Base-by-base conservation (phyloP, 2,888 invertebrate species). In the Melikaiella ostensackeni region DNA sequence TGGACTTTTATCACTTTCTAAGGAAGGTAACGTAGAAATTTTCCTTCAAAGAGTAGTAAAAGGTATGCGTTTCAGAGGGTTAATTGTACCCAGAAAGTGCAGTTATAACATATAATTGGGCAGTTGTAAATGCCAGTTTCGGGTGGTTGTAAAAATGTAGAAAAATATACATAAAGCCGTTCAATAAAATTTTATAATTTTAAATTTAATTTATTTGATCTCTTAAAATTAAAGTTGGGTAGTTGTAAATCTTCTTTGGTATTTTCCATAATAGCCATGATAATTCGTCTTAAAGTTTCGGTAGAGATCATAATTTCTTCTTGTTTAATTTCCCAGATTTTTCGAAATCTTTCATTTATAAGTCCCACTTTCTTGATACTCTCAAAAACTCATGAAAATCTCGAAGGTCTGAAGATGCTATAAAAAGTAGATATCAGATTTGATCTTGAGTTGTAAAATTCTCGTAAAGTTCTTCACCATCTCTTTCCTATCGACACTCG, bases 391-490 rank as follows among this genome's bases (percentile, higher is more conserved):
- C 61, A 61, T 61, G 61, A 61, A 61, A 30, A 33, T 63, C 63
- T 63, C 63, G 35, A 21, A 50, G n/a, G 63, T 63, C n/a, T 35
- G 35, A 63, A 66, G 42, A 11, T 16, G 24, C 42, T 24, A 66
- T 42, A 42, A 66, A 66, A 66, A 35, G 66, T n/a, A 7, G 27
- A 27, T 64, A 64, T 63, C 38, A 63, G 38, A 63, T 63, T 63
- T 63, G 63, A 63, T 63, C 63, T 63, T 21, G 3, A 21, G 64
- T 42, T 21, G 24, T 64, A 64, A 64, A 64, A 64, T 21, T 42
- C 38, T 24, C 64, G 42, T 66, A 66, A 66, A 66, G 24, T 66
- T 66, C 42, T 66, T 27, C 13, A 66, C 42, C 64, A 66, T 66
- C 46, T 66, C 64, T 66, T 66, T 66, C 42, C 38, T 42, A 66